These are phyloP conservation scores for Daktulosphaira vitifoliae DNA, from an alignment of 1,140 invertebrate genomes.

Conservation along the genomic window DNA sequence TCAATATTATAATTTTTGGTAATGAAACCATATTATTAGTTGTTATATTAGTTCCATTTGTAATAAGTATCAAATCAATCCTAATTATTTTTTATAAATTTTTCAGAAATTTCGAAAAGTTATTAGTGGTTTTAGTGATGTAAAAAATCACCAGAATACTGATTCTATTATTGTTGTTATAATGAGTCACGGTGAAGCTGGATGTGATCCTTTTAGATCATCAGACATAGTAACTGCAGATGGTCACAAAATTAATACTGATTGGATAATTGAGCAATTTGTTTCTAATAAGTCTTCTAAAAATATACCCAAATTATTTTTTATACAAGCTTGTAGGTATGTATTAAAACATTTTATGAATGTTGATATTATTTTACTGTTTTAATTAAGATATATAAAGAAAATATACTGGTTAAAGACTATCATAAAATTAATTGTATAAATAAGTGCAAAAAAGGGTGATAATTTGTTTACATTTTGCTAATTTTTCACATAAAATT, in stretches of 20 bases:
- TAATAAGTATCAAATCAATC: too few relatives aligned
- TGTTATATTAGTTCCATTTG: too few relatives aligned
- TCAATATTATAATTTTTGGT: too few relatives aligned
- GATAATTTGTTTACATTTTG: too few relatives aligned
- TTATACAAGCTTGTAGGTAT: conserved; percentile 34
- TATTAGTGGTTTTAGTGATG: conserved; percentile 6
- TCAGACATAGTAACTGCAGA: conserved; percentile 22
- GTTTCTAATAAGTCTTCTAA: neutral
- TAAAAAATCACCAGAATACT: neutral
- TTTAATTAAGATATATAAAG: neutral
- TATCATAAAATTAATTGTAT: too few relatives aligned
- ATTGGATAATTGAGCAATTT: conserved; percentile 32
- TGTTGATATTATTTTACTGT: neutral
- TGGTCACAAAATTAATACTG: neutral
- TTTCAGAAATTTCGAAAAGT: conserved; percentile 22
- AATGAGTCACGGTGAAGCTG: conserved; percentile 33
- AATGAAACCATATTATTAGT: too few relatives aligned
- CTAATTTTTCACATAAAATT: too few relatives aligned
- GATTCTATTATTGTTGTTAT: conserved; percentile 33
- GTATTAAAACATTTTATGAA: neutral
- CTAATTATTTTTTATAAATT: neutral
- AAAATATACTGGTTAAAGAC: too few relatives aligned
- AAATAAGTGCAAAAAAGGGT: too few relatives aligned
- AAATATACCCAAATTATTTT: conserved; percentile 34
- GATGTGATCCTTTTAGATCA: neutral